Evolutionary conservation across 1,140 invertebrate species (phyloP), one percentile per base, ranked within the genome.

Genomic region (Ostrea denselamellosa): DNA sequence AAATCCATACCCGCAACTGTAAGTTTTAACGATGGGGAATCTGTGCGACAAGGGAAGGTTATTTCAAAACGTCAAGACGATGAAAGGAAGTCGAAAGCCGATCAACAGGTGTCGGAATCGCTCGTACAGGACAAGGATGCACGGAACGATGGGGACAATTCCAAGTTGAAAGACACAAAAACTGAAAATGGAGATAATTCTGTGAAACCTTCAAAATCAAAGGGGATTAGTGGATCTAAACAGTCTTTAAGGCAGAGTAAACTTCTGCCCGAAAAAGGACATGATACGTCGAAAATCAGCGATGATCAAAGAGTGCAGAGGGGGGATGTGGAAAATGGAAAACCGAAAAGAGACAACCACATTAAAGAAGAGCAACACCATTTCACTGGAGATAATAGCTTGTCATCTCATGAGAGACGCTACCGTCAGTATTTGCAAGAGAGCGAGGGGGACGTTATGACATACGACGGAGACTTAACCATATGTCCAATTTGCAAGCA

Each of bases 401-500:
- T 25, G 25, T 14, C 68, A 14, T 10, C 22, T 34, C 14, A 9
- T 14, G 28, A 28, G 9, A 22, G 28, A 2, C 17, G 19, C 25
- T 77, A 77, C 28, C 28, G 68, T 12, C 68, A 77, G 65, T 71
- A 71, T 34, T 9, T 77, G 8, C 25, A 25, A 77, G 68, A 77
- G 5, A 77, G 68, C 25, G 68, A 34, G 25, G 68, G 28, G 25
- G 68, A 77, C 68, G 25, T 77, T 25, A 28, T 12, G 25, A 83
- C 19, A 9, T 83, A 83, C 12, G 82, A 83, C 3, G 82, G 52
- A 34, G 82, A 83, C 9, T 19, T 53, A 83, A 83, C 82, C n/a
- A n/a, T 83, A 8, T 88, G 87, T 85, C 87, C 87, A 22, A 82
- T 88, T 8, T 88, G 87, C 17, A 65, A 85, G 17, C 77, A 88